Conservation (phyloP, 2,797 vertebrate genomes). For the Spinus pinus region DNA sequence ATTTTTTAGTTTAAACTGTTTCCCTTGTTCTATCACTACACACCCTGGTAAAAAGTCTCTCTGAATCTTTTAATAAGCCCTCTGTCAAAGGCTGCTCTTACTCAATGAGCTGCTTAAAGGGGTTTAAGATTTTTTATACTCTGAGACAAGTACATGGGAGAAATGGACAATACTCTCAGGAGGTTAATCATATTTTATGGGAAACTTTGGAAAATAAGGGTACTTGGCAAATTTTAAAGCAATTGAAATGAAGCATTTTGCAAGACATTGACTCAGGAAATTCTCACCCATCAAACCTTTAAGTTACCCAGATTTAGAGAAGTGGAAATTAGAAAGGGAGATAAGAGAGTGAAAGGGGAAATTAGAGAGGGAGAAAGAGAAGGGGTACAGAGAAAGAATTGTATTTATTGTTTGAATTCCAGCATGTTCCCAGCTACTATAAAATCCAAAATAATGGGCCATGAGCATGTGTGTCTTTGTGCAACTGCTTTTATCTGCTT, state of each 20-base stretch:
- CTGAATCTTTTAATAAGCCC: not conserved
- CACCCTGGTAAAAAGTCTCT: not conserved
- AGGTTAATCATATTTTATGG: not conserved
- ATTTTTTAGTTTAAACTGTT: not conserved
- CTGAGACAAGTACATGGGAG: rapidly evolving
- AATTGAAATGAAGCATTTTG: not conserved
- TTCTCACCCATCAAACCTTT: not conserved
- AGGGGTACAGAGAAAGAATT: not conserved
- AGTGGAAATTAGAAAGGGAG: not conserved
- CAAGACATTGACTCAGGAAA: not conserved
- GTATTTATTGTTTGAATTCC: not conserved
- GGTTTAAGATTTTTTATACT: not conserved
- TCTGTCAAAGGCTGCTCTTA: not conserved
- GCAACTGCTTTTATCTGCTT: not conserved
- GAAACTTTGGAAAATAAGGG: not conserved
- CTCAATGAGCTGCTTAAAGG: not conserved
- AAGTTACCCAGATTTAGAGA: not conserved
- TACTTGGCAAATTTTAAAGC: not conserved
- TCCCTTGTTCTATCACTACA: not conserved
- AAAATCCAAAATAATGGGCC: not conserved
- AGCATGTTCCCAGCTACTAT: no score
- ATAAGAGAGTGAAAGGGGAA: not conserved
- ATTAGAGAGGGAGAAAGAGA: not conserved
- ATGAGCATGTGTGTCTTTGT: rapidly evolving
- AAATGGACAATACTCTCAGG: not conserved